Base-by-base conservation (phyloP, 2,113 vertebrate species). In the Jacana jacana region DNA sequence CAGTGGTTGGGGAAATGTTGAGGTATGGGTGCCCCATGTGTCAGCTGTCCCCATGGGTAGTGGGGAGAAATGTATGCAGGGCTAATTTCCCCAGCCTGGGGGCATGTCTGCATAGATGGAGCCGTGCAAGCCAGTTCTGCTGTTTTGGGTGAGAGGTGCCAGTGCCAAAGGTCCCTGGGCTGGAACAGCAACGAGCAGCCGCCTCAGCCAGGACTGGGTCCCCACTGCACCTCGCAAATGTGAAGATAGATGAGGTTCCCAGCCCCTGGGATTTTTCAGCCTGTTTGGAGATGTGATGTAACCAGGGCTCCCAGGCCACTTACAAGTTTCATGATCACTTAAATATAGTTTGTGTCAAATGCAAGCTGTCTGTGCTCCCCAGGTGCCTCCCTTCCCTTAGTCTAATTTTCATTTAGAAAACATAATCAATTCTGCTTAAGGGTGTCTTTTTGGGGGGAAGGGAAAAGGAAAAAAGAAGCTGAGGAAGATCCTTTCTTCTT, bases 171-270 rank as follows among this genome's bases (percentile, higher is more conserved):
- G 23, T 28, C 31, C 37, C 39, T 33, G 39, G 54, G 27, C n/a
- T 69, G 37, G 42, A 81, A 30, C 11, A 15, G 22, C 71, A 44
- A 9, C 0, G 1, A 84, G 37, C 70, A 55, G 35, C 20, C 72
- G 35, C 17, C 15, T 11, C 3, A 7, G 22, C 25, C 37, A 69
- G 70, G 54, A 16, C 4, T 0, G 2, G 18, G 14, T 30, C 30
- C 60, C 28, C 1, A 0, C 24, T 63, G 64, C 20, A 10, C 22
- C 51, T 76, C 4, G 0, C 39, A 57, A 64, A 19, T 22, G 30
- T 40, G 14, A 49, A 58, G 37, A 8, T 8, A 57, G 54, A 30
- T 51, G 28, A 2, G 6, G 17, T 11, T 87, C 70, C 28, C 39
- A 79, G 0, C 16, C 35, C 35, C 6, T 48, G 40, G 19, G 17